phyloP scores from a whole-genome alignment of 2,113 vertebrate genomes.

The Perognathus longimembris region DNA sequence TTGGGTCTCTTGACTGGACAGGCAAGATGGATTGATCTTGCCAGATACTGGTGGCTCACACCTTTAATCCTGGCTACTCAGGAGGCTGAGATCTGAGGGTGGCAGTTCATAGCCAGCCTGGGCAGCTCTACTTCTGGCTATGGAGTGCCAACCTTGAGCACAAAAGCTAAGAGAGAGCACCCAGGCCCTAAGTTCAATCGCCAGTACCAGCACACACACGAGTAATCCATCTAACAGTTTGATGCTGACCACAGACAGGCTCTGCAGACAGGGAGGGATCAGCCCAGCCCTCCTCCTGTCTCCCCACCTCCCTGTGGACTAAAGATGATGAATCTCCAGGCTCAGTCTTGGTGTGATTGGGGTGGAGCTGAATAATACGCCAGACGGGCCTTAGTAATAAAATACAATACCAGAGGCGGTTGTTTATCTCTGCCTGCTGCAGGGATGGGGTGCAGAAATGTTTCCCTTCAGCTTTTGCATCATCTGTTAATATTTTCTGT shows the following conservation, averaged over 20 bases:
- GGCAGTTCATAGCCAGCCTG: too few relatives aligned
- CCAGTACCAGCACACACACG: too few relatives aligned
- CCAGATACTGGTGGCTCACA: too few relatives aligned
- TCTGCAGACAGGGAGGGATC: background rate
- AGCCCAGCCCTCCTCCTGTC: background rate
- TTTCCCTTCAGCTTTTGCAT: background rate
- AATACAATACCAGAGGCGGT: background rate
- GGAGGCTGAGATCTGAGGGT: too few relatives aligned
- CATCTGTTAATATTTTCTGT: constrained; percentile 32
- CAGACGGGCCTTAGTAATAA: background rate
- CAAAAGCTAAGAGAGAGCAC: too few relatives aligned
- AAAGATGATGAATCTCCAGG: constrained; percentile 14
- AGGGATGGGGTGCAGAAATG: background rate
- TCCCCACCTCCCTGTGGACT: background rate
- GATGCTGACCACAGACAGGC: background rate
- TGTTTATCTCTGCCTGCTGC: constrained; percentile 53
- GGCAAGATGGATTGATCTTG: too few relatives aligned
- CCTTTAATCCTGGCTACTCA: too few relatives aligned
- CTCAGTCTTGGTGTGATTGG: background rate
- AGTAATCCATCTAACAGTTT: background rate
- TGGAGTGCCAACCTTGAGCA: too few relatives aligned
- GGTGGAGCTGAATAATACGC: background rate
- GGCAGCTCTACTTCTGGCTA: too few relatives aligned
- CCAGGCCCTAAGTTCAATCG: too few relatives aligned
- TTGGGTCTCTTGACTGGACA: background rate